Evolutionary conservation across 2,797 vertebrate species (phyloP).

Genomic region (Borostomias antarcticus): DNA sequence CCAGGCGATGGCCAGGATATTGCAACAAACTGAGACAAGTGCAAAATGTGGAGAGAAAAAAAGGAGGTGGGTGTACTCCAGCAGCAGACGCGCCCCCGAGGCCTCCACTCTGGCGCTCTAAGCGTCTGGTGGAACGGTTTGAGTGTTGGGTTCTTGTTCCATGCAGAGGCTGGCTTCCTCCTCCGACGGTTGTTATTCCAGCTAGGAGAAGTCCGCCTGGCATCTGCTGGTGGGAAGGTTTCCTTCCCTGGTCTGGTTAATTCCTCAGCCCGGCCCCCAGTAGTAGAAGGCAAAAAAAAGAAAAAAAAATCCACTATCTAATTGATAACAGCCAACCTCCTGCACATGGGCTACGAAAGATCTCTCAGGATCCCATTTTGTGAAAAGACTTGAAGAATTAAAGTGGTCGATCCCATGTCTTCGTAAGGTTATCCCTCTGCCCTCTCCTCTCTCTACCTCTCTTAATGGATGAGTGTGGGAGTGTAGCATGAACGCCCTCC

Average conservation of each 20-base stretch:
- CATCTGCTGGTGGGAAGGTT: background rate
- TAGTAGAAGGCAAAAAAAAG: background rate
- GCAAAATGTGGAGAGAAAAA: too few species aligned
- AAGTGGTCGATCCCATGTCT: slow-evolving; percentile 53
- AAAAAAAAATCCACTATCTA: background rate
- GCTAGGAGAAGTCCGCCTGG: background rate
- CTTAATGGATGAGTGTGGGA: background rate
- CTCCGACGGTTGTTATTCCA: background rate
- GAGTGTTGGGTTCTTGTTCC: too few species aligned
- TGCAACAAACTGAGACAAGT: too few species aligned
- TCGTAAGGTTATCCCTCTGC: slow-evolving; percentile 64
- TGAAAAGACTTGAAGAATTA: slow-evolving; percentile 39
- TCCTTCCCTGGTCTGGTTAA: too few species aligned
- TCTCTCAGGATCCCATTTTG: slow-evolving; percentile 21
- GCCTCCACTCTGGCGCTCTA: too few species aligned
- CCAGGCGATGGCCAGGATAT: too few species aligned
- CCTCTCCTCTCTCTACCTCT: slow-evolving; percentile 31
- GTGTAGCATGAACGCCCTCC: slow-evolving; percentile 35
- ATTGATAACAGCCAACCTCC: background rate
- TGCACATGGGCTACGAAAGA: background rate
- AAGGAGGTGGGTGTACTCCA: too few species aligned
- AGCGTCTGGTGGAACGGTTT: too few species aligned
- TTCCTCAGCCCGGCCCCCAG: background rate
- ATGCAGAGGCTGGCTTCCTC: too few species aligned
- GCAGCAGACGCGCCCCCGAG: too few species aligned